A percentile compares a stretch with the other conserved stretches of the same genome.
Evolutionary conservation across 2,888 invertebrate genomes (phyloP).

Genomic region (Cerceris ruficornis): DNA sequence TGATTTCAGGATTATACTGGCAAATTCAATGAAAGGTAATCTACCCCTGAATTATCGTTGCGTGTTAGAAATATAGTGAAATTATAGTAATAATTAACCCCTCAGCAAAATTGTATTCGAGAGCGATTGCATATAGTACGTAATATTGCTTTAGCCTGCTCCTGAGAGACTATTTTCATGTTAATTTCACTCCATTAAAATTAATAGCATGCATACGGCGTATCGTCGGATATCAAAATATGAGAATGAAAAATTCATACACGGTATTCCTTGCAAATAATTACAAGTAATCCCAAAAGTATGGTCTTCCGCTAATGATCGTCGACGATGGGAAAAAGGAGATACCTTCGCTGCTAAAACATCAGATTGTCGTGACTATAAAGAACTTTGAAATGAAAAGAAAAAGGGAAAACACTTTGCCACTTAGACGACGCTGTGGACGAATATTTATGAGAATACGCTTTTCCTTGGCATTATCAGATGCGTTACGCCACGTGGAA

Average conservation of each 20-base stretch:
- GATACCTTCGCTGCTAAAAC: neutral
- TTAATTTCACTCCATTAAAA: conserved; percentile 11
- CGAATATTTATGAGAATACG: conserved; percentile 13
- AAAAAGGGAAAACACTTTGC: neutral
- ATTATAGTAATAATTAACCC: neutral
- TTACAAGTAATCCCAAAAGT: neutral
- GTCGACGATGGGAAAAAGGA: too few species aligned
- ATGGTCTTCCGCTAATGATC: too few species aligned
- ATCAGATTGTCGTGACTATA: too few species aligned
- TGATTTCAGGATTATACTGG: conserved; percentile 14
- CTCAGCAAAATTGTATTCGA: neutral
- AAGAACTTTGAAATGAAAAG: neutral
- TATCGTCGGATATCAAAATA: neutral
- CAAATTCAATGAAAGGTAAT: neutral
- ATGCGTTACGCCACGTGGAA: conserved; percentile 34
- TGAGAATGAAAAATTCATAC: conserved; percentile 11
- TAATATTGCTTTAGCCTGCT: too few species aligned
- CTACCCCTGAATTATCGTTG: neutral
- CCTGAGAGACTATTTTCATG: neutral
- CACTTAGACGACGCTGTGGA: neutral
- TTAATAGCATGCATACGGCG: conserved; percentile 2
- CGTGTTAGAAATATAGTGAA: conserved; percentile 5
- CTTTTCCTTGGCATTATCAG: conserved; percentile 21
- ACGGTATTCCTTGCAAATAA: neutral
- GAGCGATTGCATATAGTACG: neutral